Percentiles rank a stretch among this genome's conserved stretches.
phyloP scores from a whole-genome alignment of 2,797 vertebrate genomes.

The Bovichtus variegatus region DNA sequence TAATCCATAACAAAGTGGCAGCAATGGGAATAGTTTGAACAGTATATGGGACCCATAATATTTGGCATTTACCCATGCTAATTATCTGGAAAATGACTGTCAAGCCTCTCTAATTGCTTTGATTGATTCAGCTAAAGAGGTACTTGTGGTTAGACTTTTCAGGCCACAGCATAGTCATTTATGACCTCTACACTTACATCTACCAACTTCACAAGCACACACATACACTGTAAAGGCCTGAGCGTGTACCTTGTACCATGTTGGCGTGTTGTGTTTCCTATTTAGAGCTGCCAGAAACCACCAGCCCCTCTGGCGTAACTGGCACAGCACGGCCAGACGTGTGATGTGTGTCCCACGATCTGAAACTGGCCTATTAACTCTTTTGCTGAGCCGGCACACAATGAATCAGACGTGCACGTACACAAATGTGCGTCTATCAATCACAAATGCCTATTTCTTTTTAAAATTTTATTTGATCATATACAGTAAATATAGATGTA shows the following conservation, averaged over 20 bases:
- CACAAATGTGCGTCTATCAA: conserved; percentile 34
- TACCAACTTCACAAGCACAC: conserved; percentile 11
- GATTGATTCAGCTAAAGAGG: conserved; percentile 73
- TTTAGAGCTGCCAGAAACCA: conserved; percentile 65
- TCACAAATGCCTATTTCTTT: conserved; percentile 29
- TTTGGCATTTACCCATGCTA: conserved; percentile 69
- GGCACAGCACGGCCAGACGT: conserved; percentile 42
- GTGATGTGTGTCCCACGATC: conserved; percentile 56
- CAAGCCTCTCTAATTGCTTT: conserved; percentile 70
- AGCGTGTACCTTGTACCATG: conserved; percentile 12
- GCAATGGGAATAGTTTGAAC: conserved; percentile 41
- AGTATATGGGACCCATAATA: conserved; percentile 51
- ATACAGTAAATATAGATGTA: conserved; percentile 33
- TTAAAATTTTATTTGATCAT: conserved; percentile 25
- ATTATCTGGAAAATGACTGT: conserved; percentile 71
- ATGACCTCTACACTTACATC: conserved; percentile 30
- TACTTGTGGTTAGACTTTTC: conserved; percentile 58
- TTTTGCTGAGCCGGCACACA: conserved; percentile 42
- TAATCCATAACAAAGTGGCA: conserved; percentile 48
- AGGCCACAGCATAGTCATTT: conserved; percentile 27
- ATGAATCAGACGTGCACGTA: conserved; percentile 37
- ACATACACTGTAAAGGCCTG: conserved; percentile 6
- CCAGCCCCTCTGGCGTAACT: conserved; percentile 63
- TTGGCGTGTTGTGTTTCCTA: conserved; percentile 61
- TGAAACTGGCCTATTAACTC: conserved; percentile 61